phyloP scores from a whole-genome alignment of 2,113 vertebrate species.

The Hippocampus guttulatus region DNA sequence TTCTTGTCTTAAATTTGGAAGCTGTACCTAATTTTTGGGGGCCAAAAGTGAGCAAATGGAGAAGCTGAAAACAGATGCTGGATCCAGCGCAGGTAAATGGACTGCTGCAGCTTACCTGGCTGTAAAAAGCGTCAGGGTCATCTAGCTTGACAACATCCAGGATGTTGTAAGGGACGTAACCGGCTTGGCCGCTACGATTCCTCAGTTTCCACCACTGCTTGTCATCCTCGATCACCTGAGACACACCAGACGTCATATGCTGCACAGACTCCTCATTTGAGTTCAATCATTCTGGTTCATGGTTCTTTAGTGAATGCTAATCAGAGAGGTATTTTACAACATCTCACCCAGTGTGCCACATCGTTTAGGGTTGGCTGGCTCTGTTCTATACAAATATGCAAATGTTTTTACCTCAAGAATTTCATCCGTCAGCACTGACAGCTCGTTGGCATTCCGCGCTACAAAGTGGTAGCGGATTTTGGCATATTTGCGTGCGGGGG shows the following conservation, averaged over 20 bases:
- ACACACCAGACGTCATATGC: slow-evolving; percentile 4
- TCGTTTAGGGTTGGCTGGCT: no score
- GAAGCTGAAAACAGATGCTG: not conserved
- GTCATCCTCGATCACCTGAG: slow-evolving; percentile 86
- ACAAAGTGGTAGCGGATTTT: slow-evolving; percentile 90
- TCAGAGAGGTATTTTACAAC: no score
- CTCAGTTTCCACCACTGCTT: slow-evolving; percentile 95
- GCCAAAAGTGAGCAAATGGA: not conserved
- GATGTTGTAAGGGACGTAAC: slow-evolving; percentile 87
- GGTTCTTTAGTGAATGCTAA: no score
- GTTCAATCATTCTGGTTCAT: no score
- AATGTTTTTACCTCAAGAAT: slow-evolving; percentile 80
- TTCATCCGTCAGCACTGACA: slow-evolving; percentile 90
- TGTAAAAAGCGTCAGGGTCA: slow-evolving; percentile 64
- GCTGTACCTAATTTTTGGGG: not conserved
- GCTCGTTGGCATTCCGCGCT: slow-evolving; percentile 85
- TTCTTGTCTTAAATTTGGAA: no score
- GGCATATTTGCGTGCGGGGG: slow-evolving; percentile 74
- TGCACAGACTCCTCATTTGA: not conserved
- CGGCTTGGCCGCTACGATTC: slow-evolving; percentile 85
- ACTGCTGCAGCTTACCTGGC: slow-evolving; percentile 47
- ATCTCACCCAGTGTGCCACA: no score
- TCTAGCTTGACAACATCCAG: slow-evolving; percentile 79
- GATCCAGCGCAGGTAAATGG: not conserved
- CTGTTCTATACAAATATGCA: not conserved